phyloP scores from a whole-genome alignment of 1,140 invertebrate genomes.

The Meloidogyne floridensis region DNA sequence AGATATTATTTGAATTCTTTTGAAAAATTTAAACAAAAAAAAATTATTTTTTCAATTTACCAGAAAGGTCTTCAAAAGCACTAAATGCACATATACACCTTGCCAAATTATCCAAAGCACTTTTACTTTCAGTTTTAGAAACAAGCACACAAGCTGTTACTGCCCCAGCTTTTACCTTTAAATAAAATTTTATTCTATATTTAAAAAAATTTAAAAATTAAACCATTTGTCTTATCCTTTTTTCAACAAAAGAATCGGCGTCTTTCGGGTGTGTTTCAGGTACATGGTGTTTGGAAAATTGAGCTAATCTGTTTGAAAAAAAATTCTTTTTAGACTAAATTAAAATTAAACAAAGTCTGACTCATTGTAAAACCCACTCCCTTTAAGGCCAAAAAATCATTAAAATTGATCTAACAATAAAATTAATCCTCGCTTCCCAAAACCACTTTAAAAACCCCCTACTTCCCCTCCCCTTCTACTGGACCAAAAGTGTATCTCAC shows the following conservation, averaged over 20 bases:
- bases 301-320: slow-evolving; percentile 74
- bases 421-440: no score
- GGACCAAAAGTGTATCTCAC: no score
- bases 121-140: slow-evolving; percentile 83
- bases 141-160: slow-evolving; percentile 84
- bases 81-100: slow-evolving; percentile 56
- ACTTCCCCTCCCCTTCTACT: no score
- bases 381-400: no score
- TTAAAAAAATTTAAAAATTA: background rate
- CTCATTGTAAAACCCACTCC: no score
- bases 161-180: slow-evolving; percentile 75
- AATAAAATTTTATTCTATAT: background rate
- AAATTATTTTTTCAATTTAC: slow-evolving; percentile 5
- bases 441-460: no score
- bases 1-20: no score
- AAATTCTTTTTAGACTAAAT: background rate
- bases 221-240: slow-evolving; percentile 78
- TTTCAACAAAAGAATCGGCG: slow-evolving; percentile 85
- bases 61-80: slow-evolving; percentile 45
- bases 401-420: no score
- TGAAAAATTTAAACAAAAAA: slow-evolving; percentile 8
- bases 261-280: slow-evolving; percentile 78
- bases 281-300: slow-evolving; percentile 98
- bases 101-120: slow-evolving; percentile 61
- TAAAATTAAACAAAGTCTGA: no score